Percentiles rank a stretch among this genome's conserved stretches.
phyloP scores from a whole-genome alignment of 2,797 vertebrate genomes.

The Poeciliopsis gracilis region DNA sequence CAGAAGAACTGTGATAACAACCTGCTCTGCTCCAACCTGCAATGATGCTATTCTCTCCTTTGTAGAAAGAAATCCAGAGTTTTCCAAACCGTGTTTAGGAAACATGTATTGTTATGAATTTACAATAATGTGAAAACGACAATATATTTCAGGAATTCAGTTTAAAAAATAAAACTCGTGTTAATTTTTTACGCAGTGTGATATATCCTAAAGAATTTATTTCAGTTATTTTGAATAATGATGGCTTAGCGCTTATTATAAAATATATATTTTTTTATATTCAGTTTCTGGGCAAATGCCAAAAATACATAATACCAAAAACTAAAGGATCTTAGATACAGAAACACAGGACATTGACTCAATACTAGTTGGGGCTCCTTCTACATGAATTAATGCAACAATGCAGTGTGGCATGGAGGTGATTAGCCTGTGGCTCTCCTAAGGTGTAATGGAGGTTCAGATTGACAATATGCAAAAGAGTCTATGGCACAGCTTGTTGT shows the following conservation, averaged over 20 bases:
- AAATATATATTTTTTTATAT: too few species aligned
- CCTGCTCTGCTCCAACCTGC: conserved; percentile 35
- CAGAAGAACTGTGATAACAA: conserved; percentile 45
- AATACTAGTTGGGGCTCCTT: background rate
- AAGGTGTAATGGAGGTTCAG: background rate
- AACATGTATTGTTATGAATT: conserved; percentile 16
- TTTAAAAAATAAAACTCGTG: background rate
- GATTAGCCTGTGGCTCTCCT: background rate
- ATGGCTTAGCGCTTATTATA: background rate
- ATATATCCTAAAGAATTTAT: background rate
- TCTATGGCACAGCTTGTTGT: background rate
- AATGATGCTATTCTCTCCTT: conserved; percentile 17
- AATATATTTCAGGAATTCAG: background rate
- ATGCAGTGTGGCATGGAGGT: background rate
- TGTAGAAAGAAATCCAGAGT: conserved; percentile 18
- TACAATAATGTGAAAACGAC: too few species aligned
- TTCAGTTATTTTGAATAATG: background rate
- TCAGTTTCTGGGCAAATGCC: background rate
- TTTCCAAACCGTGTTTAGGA: conserved; percentile 28
- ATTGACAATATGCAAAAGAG: background rate
- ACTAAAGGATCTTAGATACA: background rate
- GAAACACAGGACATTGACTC: background rate
- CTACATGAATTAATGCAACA: background rate
- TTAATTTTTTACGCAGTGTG: background rate
- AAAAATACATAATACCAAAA: background rate